A percentile compares a stretch with the other conserved stretches of the same genome.
Evolutionary conservation across 2,888 invertebrate species (phyloP).

Genomic region (Calameuta idolon): DNA sequence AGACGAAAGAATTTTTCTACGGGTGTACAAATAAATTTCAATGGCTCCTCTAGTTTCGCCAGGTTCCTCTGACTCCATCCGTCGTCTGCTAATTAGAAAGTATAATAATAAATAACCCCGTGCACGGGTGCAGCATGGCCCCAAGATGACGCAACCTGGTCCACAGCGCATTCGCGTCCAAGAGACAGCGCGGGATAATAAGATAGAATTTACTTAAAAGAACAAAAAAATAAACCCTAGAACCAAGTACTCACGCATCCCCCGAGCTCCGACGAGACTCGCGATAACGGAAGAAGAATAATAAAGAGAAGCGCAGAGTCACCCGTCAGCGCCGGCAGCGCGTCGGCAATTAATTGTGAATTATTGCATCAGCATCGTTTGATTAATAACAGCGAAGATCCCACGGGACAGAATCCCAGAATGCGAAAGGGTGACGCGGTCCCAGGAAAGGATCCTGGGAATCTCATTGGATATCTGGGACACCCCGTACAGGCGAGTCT

Average conservation of each 20-base stretch:
- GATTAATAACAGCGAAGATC: slow-evolving; percentile 31
- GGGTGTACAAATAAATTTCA: neutral
- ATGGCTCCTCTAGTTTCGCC: neutral
- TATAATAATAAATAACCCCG: neutral
- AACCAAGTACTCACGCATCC: neutral
- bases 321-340: slow-evolving; percentile 13
- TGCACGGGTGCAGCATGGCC: neutral
- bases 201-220: neutral
- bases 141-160: neutral
- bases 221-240: too few relatives aligned
- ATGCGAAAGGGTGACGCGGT: neutral
- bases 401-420: neutral
- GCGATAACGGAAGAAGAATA: neutral
- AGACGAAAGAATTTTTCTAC: neutral
- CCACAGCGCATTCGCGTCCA: neutral
- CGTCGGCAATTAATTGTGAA: slow-evolving; percentile 25
- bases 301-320: slow-evolving; percentile 13
- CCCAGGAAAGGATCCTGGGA: slow-evolving; percentile 19
- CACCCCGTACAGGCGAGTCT: slow-evolving; percentile 25
- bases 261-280: neutral
- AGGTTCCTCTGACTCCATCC: neutral
- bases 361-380: slow-evolving; percentile 46
- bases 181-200: neutral
- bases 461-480: slow-evolving; percentile 36
- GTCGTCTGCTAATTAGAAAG: neutral